Evolutionary conservation across 2,888 invertebrate genomes (phyloP).

Genomic region (Zeuzera pyrina): DNA sequence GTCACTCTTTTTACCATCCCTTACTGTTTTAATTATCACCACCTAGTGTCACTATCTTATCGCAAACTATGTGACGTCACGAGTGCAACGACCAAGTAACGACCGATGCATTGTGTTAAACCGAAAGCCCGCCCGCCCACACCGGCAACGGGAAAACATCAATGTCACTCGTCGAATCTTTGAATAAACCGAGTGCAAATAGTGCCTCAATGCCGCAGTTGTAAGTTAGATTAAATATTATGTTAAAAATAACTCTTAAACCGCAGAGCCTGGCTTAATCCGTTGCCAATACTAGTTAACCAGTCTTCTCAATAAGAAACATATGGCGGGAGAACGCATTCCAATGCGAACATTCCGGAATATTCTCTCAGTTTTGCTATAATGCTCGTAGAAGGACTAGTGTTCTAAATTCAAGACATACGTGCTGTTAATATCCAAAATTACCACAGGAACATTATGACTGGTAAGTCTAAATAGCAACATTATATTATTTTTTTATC

Average conservation of each 20-base stretch:
- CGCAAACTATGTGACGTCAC: slow-evolving; percentile 40
- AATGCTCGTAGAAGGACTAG: slow-evolving; percentile 29
- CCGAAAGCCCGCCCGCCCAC: slow-evolving; percentile 9
- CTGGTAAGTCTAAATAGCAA: slow-evolving; percentile 15
- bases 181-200: too few relatives aligned
- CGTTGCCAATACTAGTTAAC: slow-evolving; percentile 38
- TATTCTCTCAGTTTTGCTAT: slow-evolving; percentile 39
- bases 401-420: slow-evolving; percentile 7
- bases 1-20: too few relatives aligned
- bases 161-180: slow-evolving; percentile 26
- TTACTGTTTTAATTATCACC: too few relatives aligned
- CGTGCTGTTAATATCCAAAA: not conserved
- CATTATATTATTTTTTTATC: too few relatives aligned
- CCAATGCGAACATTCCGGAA: slow-evolving; percentile 46
- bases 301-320: slow-evolving; percentile 37
- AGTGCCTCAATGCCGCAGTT: too few relatives aligned
- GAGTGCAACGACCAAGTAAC: slow-evolving; percentile 53
- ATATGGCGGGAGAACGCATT: slow-evolving; percentile 50
- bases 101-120: slow-evolving; percentile 36
- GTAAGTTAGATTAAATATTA: too few relatives aligned
- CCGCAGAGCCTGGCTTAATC: slow-evolving; percentile 23
- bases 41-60: too few relatives aligned
- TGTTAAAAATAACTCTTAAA: too few relatives aligned
- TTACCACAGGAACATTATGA: slow-evolving; percentile 7
- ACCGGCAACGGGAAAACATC: slow-evolving; percentile 22